phyloP scores from a whole-genome alignment of 2,888 invertebrate species.

The Lithophane leautieri region DNA sequence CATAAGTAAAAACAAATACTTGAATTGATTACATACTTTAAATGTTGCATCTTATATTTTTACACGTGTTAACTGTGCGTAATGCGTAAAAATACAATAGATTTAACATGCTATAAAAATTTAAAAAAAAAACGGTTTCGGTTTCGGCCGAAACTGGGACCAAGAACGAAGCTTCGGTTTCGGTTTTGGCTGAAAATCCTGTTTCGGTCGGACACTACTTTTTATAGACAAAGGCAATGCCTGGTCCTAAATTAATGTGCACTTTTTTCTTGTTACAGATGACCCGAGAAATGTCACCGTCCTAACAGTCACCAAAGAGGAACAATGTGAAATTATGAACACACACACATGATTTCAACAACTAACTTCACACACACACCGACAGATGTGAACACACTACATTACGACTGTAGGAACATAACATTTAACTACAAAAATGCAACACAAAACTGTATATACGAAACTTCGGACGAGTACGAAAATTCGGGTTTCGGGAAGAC shows the following conservation, averaged over 20 bases:
- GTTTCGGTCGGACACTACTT: too few relatives aligned
- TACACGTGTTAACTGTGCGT: too few relatives aligned
- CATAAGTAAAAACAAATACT: too few relatives aligned
- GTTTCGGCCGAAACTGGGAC: too few relatives aligned
- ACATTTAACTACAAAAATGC: constrained; percentile 67
- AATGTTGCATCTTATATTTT: too few relatives aligned
- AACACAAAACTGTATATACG: constrained; percentile 71
- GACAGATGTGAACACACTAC: constrained; percentile 73
- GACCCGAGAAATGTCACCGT: constrained; percentile 52
- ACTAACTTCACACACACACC: constrained; percentile 80
- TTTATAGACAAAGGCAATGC: neutral
- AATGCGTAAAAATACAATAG: too few relatives aligned
- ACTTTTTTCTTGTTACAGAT: constrained; percentile 72
- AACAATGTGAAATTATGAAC: constrained; percentile 83
- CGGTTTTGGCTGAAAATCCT: too few relatives aligned
- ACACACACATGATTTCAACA: constrained; percentile 89
- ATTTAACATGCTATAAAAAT: too few relatives aligned
- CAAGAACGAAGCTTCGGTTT: too few relatives aligned
- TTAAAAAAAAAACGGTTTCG: too few relatives aligned
- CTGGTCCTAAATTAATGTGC: neutral
- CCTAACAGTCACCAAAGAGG: constrained; percentile 54
- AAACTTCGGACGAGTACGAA: constrained; percentile 63
- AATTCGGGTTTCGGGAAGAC: constrained; percentile 72
- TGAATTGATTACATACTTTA: too few relatives aligned
- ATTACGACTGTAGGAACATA: constrained; percentile 66